These are phyloP conservation scores for Hypothenemus hampei DNA, from an alignment of 1,140 invertebrate species.

Conservation along the genomic window DNA sequence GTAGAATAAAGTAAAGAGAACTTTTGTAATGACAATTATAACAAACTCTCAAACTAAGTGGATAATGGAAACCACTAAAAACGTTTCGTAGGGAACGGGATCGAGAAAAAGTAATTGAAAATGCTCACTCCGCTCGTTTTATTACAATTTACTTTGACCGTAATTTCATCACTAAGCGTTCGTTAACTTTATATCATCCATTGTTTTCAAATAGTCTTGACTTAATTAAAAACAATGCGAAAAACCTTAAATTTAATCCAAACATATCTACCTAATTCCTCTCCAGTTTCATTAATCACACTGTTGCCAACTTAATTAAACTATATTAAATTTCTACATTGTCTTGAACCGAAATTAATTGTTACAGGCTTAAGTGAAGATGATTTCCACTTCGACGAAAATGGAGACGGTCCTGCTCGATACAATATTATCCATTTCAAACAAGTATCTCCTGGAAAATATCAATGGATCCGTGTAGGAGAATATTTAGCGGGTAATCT, in stretches of 20 bases:
- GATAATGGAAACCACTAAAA: neutral
- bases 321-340: too few relatives aligned
- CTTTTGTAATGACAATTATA: neutral
- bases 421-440: conserved; percentile 96
- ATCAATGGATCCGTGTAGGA: conserved; percentile 82
- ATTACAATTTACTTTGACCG: neutral
- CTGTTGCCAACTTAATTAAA: too few relatives aligned
- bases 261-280: too few relatives aligned
- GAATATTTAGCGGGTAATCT: conserved; percentile 75
- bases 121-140: neutral
- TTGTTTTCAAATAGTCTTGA: too few relatives aligned
- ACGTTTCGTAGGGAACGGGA: neutral
- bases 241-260: too few relatives aligned
- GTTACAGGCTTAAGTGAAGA: conserved; percentile 77
- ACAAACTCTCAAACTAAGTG: neutral
- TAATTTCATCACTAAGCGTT: neutral
- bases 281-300: too few relatives aligned
- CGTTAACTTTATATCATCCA: too few relatives aligned
- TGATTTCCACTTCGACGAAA: conserved; percentile 81
- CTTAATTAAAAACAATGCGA: too few relatives aligned
- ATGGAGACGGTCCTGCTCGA: conserved; percentile 87
- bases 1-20: neutral
- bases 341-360: too few relatives aligned
- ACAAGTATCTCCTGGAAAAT: conserved; percentile 66
- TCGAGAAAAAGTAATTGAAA: neutral